Evolutionary conservation across 2,113 vertebrate species (phyloP).

Genomic region (Murina feae): DNA sequence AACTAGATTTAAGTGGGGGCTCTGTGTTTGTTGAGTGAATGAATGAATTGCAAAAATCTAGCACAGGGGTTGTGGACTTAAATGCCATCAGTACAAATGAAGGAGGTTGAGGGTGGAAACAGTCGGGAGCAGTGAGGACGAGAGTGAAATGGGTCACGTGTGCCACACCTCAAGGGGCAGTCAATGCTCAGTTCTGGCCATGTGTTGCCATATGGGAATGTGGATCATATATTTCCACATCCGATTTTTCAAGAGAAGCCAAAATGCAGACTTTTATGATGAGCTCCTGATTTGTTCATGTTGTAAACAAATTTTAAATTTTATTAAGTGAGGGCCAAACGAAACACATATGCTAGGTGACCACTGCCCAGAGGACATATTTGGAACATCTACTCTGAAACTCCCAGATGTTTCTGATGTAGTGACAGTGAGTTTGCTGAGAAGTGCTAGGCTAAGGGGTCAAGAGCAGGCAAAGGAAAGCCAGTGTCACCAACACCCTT

Average conservation of each 20-base stretch:
- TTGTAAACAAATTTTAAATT: constrained; percentile 45
- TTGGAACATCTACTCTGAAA: not conserved
- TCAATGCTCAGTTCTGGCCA: not conserved
- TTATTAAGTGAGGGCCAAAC: constrained; percentile 60
- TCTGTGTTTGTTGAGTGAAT: not conserved
- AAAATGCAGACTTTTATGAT: not conserved
- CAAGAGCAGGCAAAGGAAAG: not conserved
- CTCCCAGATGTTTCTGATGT: not conserved
- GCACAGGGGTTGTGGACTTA: not conserved
- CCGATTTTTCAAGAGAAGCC: constrained; percentile 18
- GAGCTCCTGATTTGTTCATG: constrained; percentile 12
- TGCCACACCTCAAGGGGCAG: not conserved
- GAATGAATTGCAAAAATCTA: not conserved
- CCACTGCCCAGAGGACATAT: not conserved
- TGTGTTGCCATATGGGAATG: not conserved
- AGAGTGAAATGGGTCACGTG: rapidly evolving
- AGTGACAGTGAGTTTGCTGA: not conserved
- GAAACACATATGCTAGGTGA: not conserved
- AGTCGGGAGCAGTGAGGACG: not conserved
- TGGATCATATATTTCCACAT: not conserved
- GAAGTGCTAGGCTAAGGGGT: not conserved
- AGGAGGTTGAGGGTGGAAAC: not conserved
- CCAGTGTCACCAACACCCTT: not conserved
- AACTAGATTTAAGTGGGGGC: not conserved
- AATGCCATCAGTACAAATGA: not conserved